A percentile compares a stretch with the other conserved stretches of the same genome.
These are phyloP conservation scores for Odocoileus hemionus DNA, from an alignment of 2,113 vertebrate genomes.

Conservation along the genomic window DNA sequence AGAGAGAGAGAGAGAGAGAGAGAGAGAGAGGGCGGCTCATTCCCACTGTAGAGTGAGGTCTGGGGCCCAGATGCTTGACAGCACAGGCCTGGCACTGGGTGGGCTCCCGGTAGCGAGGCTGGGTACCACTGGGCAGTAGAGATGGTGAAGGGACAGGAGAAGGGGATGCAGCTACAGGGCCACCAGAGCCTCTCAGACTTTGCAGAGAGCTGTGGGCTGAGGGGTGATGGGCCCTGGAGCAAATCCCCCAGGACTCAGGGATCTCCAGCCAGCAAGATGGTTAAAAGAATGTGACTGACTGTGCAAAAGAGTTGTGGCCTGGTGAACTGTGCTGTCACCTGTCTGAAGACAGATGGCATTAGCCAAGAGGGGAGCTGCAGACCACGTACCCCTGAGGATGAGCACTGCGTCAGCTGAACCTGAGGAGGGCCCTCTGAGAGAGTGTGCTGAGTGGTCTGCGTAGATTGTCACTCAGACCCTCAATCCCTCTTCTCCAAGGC, in stretches of 20 bases:
- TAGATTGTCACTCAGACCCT: not conserved
- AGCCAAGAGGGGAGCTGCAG: not conserved
- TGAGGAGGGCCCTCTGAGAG: not conserved
- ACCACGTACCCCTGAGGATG: not conserved
- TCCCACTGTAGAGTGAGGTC: not conserved
- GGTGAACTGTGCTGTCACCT: not conserved
- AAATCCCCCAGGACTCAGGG: not conserved
- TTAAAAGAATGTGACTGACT: not conserved
- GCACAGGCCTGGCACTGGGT: not conserved
- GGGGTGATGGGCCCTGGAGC: not conserved
- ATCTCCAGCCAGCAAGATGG: not conserved
- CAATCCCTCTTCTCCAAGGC: not conserved
- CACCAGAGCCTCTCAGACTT: not conserved
- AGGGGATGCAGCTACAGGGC: accelerated
- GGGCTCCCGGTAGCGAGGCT: not conserved
- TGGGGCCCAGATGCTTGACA: not conserved
- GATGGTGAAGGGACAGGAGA: not conserved
- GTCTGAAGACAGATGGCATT: not conserved
- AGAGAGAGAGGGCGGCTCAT: no score
- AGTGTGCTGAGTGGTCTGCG: not conserved
- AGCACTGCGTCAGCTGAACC: not conserved
- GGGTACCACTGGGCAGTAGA: not conserved
- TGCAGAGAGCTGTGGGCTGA: not conserved
- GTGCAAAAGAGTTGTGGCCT: not conserved
- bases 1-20: no score